phyloP scores from a whole-genome alignment of 2,113 vertebrate species.

The Oryzias melastigma region DNA sequence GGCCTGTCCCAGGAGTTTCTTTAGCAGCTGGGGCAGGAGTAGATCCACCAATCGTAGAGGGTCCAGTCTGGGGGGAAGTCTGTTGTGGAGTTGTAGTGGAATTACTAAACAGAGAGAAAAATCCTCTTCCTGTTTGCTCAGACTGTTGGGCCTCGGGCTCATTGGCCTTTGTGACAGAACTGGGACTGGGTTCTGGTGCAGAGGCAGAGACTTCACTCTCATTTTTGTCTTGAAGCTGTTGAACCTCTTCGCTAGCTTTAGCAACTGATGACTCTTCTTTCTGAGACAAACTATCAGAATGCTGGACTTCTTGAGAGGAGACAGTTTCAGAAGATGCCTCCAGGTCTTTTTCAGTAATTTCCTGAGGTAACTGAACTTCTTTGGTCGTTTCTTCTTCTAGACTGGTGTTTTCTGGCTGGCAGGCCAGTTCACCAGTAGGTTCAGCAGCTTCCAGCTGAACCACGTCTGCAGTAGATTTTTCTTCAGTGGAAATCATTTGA shows the following conservation, averaged over 20 bases:
- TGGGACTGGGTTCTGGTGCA: slow-evolving; percentile 11
- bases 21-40: slow-evolving; percentile 67
- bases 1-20: slow-evolving; percentile 63
- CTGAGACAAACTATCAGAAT: not conserved
- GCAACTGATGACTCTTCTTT: slow-evolving; percentile 8
- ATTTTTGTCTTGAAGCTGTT: slow-evolving; percentile 9
- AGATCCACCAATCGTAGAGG: slow-evolving; percentile 74
- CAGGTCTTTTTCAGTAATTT: slow-evolving; percentile 1
- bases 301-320: not conserved
- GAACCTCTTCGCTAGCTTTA: slow-evolving; percentile 15
- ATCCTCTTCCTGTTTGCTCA: slow-evolving; percentile 56
- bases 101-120: slow-evolving; percentile 69
- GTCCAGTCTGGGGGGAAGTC: slow-evolving; percentile 52
- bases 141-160: slow-evolving; percentile 26
- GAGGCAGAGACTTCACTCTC: slow-evolving; percentile 13
- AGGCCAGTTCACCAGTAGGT: not conserved
- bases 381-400: slow-evolving; percentile 1
- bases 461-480: slow-evolving; percentile 5
- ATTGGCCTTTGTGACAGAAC: slow-evolving; percentile 12
- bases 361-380: slow-evolving; percentile 2
- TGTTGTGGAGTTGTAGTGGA: slow-evolving; percentile 47
- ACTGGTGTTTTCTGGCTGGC: slow-evolving; percentile 7
- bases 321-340: slow-evolving; percentile 5
- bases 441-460: slow-evolving; percentile 3
- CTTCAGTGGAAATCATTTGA: slow-evolving; percentile 6